phyloP scores from a whole-genome alignment of 2,888 invertebrate genomes.

The Agrotis puta region DNA sequence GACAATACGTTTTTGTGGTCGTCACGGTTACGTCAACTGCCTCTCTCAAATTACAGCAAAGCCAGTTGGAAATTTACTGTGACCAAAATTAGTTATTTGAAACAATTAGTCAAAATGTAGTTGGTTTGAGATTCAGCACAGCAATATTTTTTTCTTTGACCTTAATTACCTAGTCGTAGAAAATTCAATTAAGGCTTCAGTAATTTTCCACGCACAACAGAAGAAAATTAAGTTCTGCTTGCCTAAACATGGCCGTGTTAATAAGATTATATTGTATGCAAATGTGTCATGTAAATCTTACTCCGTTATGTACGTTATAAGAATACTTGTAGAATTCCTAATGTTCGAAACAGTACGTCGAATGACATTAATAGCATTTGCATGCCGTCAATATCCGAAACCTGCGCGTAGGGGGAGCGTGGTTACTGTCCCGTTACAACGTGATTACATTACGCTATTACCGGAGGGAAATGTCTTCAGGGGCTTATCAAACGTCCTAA shows the following conservation, averaged over 20 bases:
- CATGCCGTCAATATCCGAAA: constrained; percentile 78
- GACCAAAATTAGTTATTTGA: constrained; percentile 20
- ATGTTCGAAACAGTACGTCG: constrained; percentile 46
- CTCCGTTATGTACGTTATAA: constrained; percentile 26
- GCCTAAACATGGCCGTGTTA: constrained; percentile 5
- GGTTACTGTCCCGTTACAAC: constrained; percentile 75
- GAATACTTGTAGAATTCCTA: constrained; percentile 49
- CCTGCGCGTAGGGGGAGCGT: constrained; percentile 71
- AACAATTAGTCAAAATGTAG: not conserved
- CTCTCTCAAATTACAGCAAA: constrained; percentile 42
- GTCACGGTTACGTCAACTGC: constrained; percentile 50
- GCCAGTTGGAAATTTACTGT: constrained; percentile 16
- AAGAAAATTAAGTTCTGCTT: constrained; percentile 18
- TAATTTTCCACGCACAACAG: constrained; percentile 31
- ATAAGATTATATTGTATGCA: constrained; percentile 42
- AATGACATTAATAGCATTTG: constrained; percentile 79
- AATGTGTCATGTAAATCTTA: constrained; percentile 34
- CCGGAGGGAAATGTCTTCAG: constrained; percentile 67
- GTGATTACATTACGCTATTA: constrained; percentile 76
- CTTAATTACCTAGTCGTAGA: constrained; percentile 17
- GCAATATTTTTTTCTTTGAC: constrained; percentile 11
- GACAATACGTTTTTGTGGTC: constrained; percentile 59
- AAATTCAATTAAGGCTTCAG: constrained; percentile 15
- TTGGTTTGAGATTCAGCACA: not conserved
- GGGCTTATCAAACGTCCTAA: constrained; percentile 70